Conservation (phyloP, 2,888 invertebrate genomes). For the Orgyia antiqua region DNA sequence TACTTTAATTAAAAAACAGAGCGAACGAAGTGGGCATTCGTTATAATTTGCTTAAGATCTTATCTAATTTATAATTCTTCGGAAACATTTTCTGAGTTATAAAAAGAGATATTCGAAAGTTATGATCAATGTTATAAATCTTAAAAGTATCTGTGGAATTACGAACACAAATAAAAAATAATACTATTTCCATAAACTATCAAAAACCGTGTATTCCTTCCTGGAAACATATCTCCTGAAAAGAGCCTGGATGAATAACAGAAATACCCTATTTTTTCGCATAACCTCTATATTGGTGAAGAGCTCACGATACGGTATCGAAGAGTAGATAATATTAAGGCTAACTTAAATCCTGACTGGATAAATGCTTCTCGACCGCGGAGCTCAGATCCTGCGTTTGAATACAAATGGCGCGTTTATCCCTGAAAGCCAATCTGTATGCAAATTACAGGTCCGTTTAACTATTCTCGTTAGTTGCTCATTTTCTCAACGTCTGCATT, state of each 20-base stretch:
- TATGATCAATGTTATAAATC: too few species aligned
- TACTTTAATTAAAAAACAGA: conserved; percentile 38
- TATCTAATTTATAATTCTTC: conserved; percentile 31
- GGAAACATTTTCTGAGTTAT: conserved; percentile 2
- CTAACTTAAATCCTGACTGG: conserved; percentile 66
- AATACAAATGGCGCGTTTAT: conserved; percentile 78
- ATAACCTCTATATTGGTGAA: too few species aligned
- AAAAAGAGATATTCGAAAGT: background rate
- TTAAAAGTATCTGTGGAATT: too few species aligned
- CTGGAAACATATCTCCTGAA: too few species aligned
- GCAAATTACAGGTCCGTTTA: conserved; percentile 73
- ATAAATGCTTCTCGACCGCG: conserved; percentile 67
- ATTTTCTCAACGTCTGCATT: conserved; percentile 71
- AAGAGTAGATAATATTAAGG: conserved; percentile 49
- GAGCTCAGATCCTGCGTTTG: conserved; percentile 67
- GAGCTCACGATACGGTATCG: conserved; percentile 30
- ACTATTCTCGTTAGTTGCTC: conserved; percentile 78
- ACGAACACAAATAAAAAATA: too few species aligned
- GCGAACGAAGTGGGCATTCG: conserved; percentile 25
- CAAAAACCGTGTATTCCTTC: too few species aligned
- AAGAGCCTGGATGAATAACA: too few species aligned
- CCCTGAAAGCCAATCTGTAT: conserved; percentile 77
- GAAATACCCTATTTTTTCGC: too few species aligned
- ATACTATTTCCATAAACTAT: too few species aligned
- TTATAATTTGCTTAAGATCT: conserved; percentile 31